Percentiles rank a stretch among this genome's conserved stretches.
phyloP scores from a whole-genome alignment of 2,113 vertebrate genomes.

The Copsychus sechellarum region DNA sequence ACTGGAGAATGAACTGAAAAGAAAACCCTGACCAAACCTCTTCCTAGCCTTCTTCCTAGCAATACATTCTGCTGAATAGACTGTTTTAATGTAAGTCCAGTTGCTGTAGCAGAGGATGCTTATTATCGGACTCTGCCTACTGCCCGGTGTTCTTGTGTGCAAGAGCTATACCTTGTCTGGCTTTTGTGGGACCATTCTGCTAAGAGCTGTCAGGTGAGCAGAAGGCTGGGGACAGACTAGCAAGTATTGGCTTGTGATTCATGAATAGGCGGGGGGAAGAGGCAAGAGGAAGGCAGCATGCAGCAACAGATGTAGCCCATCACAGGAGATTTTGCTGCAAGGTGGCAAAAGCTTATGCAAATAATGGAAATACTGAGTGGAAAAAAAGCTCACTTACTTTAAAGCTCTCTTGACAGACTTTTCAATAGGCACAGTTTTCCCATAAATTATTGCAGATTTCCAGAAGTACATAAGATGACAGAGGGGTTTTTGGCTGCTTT shows the following conservation, averaged over 20 bases:
- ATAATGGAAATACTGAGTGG: background rate
- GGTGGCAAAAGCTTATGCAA: constrained; percentile 30
- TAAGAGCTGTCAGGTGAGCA: constrained; percentile 36
- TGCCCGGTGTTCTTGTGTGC: background rate
- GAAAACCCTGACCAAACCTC: background rate
- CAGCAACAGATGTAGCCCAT: constrained; percentile 50
- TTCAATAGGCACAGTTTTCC: background rate
- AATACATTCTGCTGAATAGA: background rate
- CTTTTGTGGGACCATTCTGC: constrained; percentile 8
- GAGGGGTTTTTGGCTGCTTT: background rate
- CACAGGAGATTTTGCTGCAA: constrained; percentile 45
- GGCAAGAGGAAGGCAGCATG: background rate
- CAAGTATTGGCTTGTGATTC: background rate
- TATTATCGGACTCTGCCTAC: background rate
- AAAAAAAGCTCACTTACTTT: background rate
- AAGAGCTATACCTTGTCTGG: background rate
- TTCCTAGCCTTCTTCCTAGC: background rate
- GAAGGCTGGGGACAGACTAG: background rate
- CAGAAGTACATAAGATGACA: constrained; percentile 12
- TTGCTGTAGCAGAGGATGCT: constrained; percentile 12
- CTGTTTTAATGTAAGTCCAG: background rate
- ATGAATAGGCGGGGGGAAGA: background rate
- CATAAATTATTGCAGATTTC: constrained; percentile 40
- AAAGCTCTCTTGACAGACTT: background rate
- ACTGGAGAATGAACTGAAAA: background rate